Base-by-base conservation (phyloP, 1,140 invertebrate genomes). In the Pygmarrhopalites habei region DNA sequence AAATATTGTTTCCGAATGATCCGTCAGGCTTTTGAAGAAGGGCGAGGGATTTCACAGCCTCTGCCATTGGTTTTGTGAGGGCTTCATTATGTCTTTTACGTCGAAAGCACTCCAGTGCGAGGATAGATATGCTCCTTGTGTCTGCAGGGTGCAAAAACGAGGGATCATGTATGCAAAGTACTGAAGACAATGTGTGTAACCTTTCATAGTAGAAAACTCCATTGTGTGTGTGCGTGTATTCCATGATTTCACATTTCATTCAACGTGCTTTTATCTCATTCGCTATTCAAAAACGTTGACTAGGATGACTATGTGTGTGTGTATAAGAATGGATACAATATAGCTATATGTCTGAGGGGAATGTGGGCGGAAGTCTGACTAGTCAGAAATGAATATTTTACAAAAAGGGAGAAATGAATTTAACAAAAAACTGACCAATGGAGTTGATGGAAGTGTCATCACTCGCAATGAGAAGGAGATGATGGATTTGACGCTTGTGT, bases 71-170 rank as follows among this genome's bases (percentile, higher is more conserved):
- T 72, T 87, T 86, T 63, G 86, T 83, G 29, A 90, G 75, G 70
- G 88, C 88, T 35, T 87, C 81, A 72, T 89, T 87, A 1, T 86
- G 79, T 71, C 89, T 87, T 68, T 89, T 87, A 66, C 86, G 87
- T n/a, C 88, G 85, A 60, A 90, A 86, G 74, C 89, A 92, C 56
- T 86, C 83, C 58, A 91, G 75, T 0, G 88, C 88, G 74, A 91
- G 76, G 26, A 90, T 85, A 21, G 88, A 86, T 83, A 90, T 88
- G 0, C 87, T 85, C 64, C 90, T 84, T 1, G 89, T 89, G 69
- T 92, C 89, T 85, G 72, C 39, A 56, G 30, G 26, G 19, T n/a
- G n/a, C 19, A 55, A 55, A 35, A 30, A 17, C 21, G 30, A 35
- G 28, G 28, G n/a, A 19, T 32, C 39, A 14, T 55, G 39, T 43